Evolutionary conservation across 2,797 vertebrate genomes (phyloP), one percentile per base, ranked within the genome.

Genomic region (Acomys russatus): DNA sequence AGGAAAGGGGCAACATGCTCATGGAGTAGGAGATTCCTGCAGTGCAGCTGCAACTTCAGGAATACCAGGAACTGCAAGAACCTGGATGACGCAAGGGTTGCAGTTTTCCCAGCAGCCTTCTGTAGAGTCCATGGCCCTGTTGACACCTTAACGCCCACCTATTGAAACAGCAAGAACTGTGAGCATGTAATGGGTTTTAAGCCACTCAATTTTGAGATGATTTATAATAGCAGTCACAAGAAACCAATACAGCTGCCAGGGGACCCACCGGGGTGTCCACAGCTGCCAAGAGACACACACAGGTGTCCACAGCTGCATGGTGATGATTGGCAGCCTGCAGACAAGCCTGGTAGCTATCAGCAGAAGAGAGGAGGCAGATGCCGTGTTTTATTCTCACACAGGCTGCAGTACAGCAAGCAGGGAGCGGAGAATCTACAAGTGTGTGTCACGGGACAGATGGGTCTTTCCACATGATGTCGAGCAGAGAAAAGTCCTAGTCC

Each of bases 371-470:
- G 63, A 4, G 9, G 44, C 3, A 7, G 20, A 30, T 0, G 0
- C 9, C 0, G 2, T 18, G 59, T 1, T 33, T 66, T 9, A 6
- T 12, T 35, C 12, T 22, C 8, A 0, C 15, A 2, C 0, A 4
- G 77, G 22, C 2, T 6, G 1, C n/a, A 1, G 9, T 0, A 1
- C 6, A 23, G 82, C 49, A 56, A 35, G 9, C 35, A 9, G 10
- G 33, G 44, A 15, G 6, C 1, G 6, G 49, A 30, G n/a, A 17
- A 2, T 15, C 44, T 44, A 15, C 17, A 66, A 8, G 18, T 3
- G 38, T 3, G 15, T 25, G 30, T 22, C 0, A 0, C 25, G 22
- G 38, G 8, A 2, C 23, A 28, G 38, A 17, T 1, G 23, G 7
- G 3, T 25, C 77, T 93, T 35, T 56, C 7, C 61, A n/a, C 0